Conservation (phyloP, 2,113 vertebrate genomes). For the Motacilla tschutschensis region DNA sequence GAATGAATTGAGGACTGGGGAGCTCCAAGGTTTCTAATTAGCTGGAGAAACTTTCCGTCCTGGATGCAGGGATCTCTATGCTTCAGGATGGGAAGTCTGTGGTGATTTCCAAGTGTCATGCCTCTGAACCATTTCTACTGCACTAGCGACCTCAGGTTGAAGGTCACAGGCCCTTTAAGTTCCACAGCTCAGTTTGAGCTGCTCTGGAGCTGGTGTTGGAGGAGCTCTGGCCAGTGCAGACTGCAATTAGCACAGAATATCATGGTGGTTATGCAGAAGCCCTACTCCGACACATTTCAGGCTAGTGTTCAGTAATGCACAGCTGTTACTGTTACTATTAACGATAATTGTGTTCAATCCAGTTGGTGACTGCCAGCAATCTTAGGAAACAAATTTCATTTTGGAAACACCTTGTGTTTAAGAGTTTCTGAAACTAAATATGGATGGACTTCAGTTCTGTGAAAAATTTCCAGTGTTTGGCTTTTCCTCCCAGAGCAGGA, state of each 20-base stretch:
- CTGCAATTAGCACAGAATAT: background rate
- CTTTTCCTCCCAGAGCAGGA: conserved; percentile 11
- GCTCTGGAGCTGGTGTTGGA: background rate
- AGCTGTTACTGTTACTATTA: background rate
- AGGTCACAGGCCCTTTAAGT: background rate
- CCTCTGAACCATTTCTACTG: background rate
- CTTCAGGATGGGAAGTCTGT: background rate
- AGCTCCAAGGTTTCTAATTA: background rate
- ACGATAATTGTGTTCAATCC: background rate
- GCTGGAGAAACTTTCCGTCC: background rate
- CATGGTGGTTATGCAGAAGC: background rate
- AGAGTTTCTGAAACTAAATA: conserved; percentile 43
- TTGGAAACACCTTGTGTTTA: conserved; percentile 38
- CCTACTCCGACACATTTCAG: background rate
- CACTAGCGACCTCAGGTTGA: background rate
- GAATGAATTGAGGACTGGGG: background rate
- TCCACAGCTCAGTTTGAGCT: background rate
- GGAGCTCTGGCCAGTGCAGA: background rate
- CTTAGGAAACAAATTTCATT: conserved; percentile 12
- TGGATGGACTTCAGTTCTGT: conserved; percentile 11
- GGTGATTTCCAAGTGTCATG: background rate
- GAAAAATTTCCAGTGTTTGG: conserved; percentile 40
- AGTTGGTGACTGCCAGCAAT: background rate
- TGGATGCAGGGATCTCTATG: background rate
- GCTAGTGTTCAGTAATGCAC: background rate